These are phyloP conservation scores for Sebastes minor DNA, from an alignment of 2,797 vertebrate genomes.

Conservation along the genomic window DNA sequence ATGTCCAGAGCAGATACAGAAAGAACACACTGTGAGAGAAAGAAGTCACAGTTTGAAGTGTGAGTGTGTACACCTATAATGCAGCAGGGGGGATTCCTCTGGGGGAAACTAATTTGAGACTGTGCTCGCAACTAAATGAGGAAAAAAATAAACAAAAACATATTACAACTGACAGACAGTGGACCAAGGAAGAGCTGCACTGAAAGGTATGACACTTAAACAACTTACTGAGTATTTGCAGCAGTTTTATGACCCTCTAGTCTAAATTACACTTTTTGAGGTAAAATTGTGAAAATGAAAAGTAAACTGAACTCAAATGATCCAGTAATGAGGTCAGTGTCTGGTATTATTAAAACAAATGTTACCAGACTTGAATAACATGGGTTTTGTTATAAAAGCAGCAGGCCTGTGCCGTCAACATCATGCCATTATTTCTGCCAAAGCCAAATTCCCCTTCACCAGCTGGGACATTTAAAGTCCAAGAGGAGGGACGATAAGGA, in stretches of 20 bases:
- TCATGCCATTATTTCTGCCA: background rate
- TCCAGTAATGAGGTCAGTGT: background rate
- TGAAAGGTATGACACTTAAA: background rate
- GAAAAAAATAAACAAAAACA: conserved; percentile 53
- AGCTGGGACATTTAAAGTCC: conserved; percentile 15
- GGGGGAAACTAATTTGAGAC: conserved; percentile 36
- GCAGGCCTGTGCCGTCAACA: background rate
- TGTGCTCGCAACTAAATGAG: conserved; percentile 18
- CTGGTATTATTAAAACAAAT: background rate
- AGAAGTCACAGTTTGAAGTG: conserved; percentile 13
- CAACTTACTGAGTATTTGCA: background rate
- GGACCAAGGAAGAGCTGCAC: conserved; percentile 26
- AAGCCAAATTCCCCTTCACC: conserved; percentile 10
- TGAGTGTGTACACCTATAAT: background rate
- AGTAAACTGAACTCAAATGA: conserved; percentile 17
- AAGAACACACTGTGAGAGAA: background rate
- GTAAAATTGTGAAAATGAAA: conserved; percentile 28
- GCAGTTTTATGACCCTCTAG: background rate
- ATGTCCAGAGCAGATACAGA: background rate
- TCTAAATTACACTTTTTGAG: conserved; percentile 20
- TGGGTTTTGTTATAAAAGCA: background rate
- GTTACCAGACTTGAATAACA: background rate
- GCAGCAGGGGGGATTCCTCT: conserved; percentile 31
- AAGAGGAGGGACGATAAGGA: conserved; percentile 1
- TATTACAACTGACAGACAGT: conserved; percentile 27